These are phyloP conservation scores for Mola mola DNA, from an alignment of 2,113 vertebrate species.

Conservation along the genomic window DNA sequence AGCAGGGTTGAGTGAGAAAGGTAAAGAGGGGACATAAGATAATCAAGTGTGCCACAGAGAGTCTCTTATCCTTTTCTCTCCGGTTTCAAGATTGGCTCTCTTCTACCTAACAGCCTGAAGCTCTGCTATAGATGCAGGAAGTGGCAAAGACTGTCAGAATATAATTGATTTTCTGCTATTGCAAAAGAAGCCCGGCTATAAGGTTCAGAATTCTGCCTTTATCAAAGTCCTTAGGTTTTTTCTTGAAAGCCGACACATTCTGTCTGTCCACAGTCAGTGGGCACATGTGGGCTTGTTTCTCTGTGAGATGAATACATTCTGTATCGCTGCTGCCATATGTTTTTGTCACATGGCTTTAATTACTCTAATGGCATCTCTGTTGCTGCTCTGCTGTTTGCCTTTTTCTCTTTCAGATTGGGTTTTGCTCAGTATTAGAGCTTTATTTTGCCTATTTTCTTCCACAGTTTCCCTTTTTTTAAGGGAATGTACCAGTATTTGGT, in stretches of 20 bases:
- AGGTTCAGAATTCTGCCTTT: slow-evolving; percentile 19
- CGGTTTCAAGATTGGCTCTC: slow-evolving; percentile 25
- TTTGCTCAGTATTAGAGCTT: no score
- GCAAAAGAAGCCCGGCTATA: slow-evolving; percentile 26
- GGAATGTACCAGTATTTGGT: no score
- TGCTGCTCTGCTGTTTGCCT: no score
- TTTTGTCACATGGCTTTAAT: no score
- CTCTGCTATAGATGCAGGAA: slow-evolving; percentile 23
- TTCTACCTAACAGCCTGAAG: slow-evolving; percentile 42
- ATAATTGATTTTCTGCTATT: slow-evolving; percentile 51
- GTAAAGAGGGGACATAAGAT: slow-evolving; percentile 17
- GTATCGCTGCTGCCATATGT: no score
- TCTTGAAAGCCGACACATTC: neutral
- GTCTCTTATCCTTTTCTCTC: slow-evolving; percentile 23
- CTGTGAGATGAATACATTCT: no score
- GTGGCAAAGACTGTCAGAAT: slow-evolving; percentile 32
- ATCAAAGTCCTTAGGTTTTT: neutral
- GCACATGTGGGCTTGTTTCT: no score
- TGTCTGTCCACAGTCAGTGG: slow-evolving; percentile 33
- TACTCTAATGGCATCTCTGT: no score
- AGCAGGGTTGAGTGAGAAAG: slow-evolving; percentile 30
- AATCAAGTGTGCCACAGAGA: slow-evolving; percentile 2
- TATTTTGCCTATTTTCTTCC: no score
- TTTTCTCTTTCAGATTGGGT: no score
- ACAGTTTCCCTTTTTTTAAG: no score